phyloP scores from a whole-genome alignment of 2,888 invertebrate species.

The Dendrolimus houi region DNA sequence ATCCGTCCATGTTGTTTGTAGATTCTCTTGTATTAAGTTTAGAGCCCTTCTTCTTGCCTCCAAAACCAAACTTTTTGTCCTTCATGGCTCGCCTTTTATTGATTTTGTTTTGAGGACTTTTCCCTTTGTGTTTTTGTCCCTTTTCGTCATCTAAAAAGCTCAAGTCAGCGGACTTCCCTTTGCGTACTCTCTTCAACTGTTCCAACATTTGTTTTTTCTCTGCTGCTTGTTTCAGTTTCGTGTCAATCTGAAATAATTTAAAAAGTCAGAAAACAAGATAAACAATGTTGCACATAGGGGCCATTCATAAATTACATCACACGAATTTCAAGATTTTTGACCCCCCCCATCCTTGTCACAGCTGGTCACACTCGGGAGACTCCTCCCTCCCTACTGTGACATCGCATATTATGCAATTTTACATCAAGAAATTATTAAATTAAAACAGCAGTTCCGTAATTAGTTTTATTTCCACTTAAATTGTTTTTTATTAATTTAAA shows the following conservation, averaged over 20 bases:
- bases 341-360: too few species aligned
- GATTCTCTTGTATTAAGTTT: conserved; percentile 93
- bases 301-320: too few species aligned
- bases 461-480: too few species aligned
- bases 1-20: conserved; percentile 79
- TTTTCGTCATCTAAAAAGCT: conserved; percentile 85
- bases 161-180: conserved; percentile 87
- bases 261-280: too few species aligned
- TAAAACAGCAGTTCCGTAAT: too few species aligned
- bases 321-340: too few species aligned
- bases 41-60: conserved; percentile 94
- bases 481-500: too few species aligned
- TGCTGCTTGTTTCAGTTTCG: conserved; percentile 87
- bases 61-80: conserved; percentile 94
- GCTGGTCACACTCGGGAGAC: too few species aligned
- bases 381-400: too few species aligned
- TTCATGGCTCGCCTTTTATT: conserved; percentile 78
- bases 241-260: conserved; percentile 79
- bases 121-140: conserved; percentile 36
- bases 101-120: conserved; percentile 45
- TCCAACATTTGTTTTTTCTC: conserved; percentile 95
- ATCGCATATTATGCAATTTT: too few species aligned
- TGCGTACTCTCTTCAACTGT: conserved; percentile 94
- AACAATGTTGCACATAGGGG: too few species aligned
- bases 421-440: too few species aligned